Conservation (phyloP, 2,888 invertebrate genomes). For the Hyppa rectilinea region DNA sequence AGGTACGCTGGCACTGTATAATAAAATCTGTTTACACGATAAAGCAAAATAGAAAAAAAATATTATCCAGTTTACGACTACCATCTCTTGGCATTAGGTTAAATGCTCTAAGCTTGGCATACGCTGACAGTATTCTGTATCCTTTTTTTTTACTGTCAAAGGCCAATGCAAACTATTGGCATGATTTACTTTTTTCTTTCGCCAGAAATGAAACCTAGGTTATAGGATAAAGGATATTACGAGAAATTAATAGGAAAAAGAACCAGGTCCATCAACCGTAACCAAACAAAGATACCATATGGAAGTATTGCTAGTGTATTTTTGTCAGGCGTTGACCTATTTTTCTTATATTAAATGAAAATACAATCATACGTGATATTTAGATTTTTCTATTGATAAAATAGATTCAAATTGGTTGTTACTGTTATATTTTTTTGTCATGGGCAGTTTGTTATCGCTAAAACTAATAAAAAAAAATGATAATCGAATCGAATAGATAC, state of each 20-base stretch:
- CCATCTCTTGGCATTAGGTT: too few relatives aligned
- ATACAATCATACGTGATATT: too few relatives aligned
- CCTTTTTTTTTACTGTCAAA: too few relatives aligned
- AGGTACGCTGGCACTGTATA: too few relatives aligned
- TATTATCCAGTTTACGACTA: too few relatives aligned
- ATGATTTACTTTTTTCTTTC: background rate
- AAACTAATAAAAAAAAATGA: conserved; percentile 3
- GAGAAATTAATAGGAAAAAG: conserved; percentile 5
- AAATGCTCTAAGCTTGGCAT: too few relatives aligned
- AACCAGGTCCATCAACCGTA: background rate
- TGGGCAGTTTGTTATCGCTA: background rate
- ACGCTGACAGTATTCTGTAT: background rate
- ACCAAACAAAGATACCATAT: background rate
- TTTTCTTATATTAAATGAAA: too few relatives aligned
- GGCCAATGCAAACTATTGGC: background rate
- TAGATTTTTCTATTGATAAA: too few relatives aligned
- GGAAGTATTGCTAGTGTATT: background rate
- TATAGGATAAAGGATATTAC: background rate
- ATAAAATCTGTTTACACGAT: too few relatives aligned
- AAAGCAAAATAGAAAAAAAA: too few relatives aligned
- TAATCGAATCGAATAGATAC: background rate
- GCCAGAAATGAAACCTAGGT: conserved; percentile 7
- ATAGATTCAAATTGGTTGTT: background rate
- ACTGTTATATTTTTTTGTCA: background rate
- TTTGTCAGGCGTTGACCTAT: too few relatives aligned